Evolutionary conservation across 2,797 vertebrate species (phyloP), one percentile per base, ranked within the genome.

Genomic region (Cirrhinus molitorella): DNA sequence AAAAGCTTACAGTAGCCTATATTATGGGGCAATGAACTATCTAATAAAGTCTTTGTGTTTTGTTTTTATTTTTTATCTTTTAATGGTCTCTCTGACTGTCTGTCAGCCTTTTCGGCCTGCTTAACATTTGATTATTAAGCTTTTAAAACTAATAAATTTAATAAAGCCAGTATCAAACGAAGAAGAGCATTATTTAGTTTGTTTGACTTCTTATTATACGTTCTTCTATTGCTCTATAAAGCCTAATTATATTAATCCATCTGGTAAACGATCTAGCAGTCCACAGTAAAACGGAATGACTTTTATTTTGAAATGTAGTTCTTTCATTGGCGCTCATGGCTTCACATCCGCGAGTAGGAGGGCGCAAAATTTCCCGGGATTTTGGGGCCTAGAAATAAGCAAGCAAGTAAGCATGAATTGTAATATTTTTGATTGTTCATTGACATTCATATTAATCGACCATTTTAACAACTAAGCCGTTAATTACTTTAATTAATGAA

Each of bases 281-380:
- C 16, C 12, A 37, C 11, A 11, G 3, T 28, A 12, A 78, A 28
- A 78, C 17, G 0, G 17, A 13, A 2, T 11, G 31, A 43, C 80
- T 75, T 74, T 82, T 75, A 82, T 74, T 82, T 66, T 82, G 71
- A 74, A 82, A 28, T 1, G 0, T 4, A 0, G 0, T 1, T 25
- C 1, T 28, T 11, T 19, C 4, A 0, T 49, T 49, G 67, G 3
- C 14, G 19, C 55, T 7, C 13, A 59, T 47, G 49, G 23, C 25
- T 49, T 51, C 55, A 63, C 68, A 21, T 21, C 16, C 3, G 10
- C 21, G 7, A 16, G 31, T 1, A 21, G 45, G 0, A 10, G 45
- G 45, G 71, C 71, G 59, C 59, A 53, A 28, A 51, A 8, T 53
- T 23, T 37, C 37, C 59, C 70, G 31, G 47, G 70, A 63, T 37